Base-by-base conservation (phyloP, 1,140 invertebrate species). In the Ceratina australensis region DNA sequence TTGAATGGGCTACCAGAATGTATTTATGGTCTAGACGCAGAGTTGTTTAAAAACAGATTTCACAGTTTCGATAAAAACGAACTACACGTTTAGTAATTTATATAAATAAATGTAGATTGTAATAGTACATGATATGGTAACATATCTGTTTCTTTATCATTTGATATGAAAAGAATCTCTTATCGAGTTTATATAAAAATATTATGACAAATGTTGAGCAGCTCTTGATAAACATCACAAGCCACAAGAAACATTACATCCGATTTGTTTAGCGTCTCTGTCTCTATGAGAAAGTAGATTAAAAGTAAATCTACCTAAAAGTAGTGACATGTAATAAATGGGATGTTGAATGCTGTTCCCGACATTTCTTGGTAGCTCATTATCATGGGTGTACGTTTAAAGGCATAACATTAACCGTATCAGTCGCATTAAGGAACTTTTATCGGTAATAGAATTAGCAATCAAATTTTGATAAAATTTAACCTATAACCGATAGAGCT, bases 1-100 rank as follows among this genome's bases (percentile, higher is more conserved):
- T 90, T 13, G 83, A 87, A 78, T 90, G 86, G 86, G 84, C 88
- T 69, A 84, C 82, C 66, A 87, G 82, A 60, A 80, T 88, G 74
- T 87, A 83, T 67, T 81, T 80, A 82, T 88, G 87, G 87, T 89
- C 86, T 65, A 78, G 66, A 54, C 74, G 83, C 57, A 80, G 83
- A 85, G 83, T 79, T 57, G 76, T 84, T 74, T 81, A 66, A 56
- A 54, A 56, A 52, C 47, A 42, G 52, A n/a, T 54, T 64, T 13
- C 42, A 74, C 52, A 18, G 71, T 78, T 54, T 56, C 68, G 65
- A 20, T 73, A 52, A 73, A 72, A 79, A 60, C 60, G 52, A 24
- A 54, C 0, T 54, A 54, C 54, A n/a, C 13, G 7, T 61, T 64
- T 64, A 72, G 59, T 65, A 60, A 79, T 61, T 63, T 54, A 73